phyloP scores from a whole-genome alignment of 2,797 vertebrate genomes.

The Argyrosomus regius region DNA sequence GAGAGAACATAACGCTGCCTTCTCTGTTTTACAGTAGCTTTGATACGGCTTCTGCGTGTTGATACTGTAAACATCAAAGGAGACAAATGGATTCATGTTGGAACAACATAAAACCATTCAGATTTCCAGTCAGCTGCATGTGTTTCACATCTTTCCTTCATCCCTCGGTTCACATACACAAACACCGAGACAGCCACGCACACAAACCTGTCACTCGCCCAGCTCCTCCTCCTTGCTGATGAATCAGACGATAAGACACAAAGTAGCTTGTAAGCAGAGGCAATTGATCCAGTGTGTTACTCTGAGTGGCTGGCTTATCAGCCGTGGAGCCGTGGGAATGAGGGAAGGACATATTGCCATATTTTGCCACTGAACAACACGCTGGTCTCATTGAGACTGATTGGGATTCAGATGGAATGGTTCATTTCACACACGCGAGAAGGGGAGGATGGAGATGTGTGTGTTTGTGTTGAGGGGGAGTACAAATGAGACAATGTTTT shows the following conservation, averaged over 20 bases:
- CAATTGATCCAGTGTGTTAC: constrained; percentile 66
- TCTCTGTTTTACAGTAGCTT: constrained; percentile 27
- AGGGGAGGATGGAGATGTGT: constrained; percentile 10
- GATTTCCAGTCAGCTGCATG: constrained; percentile 24
- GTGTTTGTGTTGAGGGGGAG: constrained; percentile 21
- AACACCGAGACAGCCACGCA: neutral
- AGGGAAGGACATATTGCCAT: constrained; percentile 57
- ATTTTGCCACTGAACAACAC: constrained; percentile 54
- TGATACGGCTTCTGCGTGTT: constrained; percentile 1
- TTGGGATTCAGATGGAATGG: constrained; percentile 71
- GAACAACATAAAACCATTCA: constrained; percentile 16
- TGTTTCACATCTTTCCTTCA: constrained; percentile 21
- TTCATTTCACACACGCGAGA: constrained; percentile 64
- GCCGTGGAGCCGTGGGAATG: constrained; percentile 49
- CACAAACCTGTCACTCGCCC: constrained; percentile 47
- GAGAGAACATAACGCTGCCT: neutral
- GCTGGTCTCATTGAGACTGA: constrained; percentile 67
- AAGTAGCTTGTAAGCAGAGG: constrained; percentile 71
- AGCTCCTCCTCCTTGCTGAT: constrained; percentile 52
- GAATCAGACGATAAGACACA: constrained; percentile 66
- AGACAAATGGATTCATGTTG: constrained; percentile 29
- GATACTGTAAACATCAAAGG: constrained; percentile 38
- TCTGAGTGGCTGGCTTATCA: constrained; percentile 69
- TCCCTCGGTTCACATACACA: constrained; percentile 30
- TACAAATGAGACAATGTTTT: constrained; percentile 77